Conservation (phyloP, 1,140 invertebrate species). For the Scaptodrosophila lebanonensis region DNA sequence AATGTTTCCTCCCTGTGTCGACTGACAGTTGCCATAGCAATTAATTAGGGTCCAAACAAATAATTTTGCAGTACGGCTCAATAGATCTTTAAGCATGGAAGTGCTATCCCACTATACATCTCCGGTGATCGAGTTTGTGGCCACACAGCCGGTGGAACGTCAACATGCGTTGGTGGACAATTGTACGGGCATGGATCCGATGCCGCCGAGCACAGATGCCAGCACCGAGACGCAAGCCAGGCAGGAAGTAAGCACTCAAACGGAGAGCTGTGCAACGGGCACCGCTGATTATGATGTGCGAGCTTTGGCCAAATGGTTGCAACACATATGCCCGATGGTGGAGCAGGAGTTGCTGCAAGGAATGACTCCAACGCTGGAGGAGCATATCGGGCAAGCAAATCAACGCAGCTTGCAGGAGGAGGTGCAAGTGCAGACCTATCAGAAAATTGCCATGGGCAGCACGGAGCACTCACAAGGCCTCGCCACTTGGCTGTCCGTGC, state of each 20-base stretch:
- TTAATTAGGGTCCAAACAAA: neutral
- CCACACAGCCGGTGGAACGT: conserved; percentile 50
- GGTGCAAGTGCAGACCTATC: conserved; percentile 56
- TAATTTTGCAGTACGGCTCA: neutral
- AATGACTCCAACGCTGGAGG: conserved; percentile 49
- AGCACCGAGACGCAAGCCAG: conserved; percentile 36
- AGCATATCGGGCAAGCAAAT: conserved; percentile 14
- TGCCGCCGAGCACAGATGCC: conserved; percentile 30
- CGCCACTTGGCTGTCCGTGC: conserved; percentile 66
- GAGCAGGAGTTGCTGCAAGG: conserved; percentile 59
- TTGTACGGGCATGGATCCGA: conserved; percentile 61
- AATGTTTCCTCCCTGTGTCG: too few relatives aligned
- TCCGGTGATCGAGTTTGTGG: conserved; percentile 57
- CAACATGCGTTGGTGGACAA: conserved; percentile 48
- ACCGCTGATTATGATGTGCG: conserved; percentile 43
- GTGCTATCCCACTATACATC: conserved; percentile 69
- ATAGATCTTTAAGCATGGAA: conserved; percentile 41
- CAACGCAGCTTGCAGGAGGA: conserved; percentile 42
- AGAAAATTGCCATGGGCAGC: conserved; percentile 46
- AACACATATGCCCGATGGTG: conserved; percentile 57
- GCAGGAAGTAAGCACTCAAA: conserved; percentile 47
- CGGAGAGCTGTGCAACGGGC: conserved; percentile 20
- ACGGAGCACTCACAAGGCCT: conserved; percentile 58
- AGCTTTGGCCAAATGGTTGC: conserved; percentile 59
- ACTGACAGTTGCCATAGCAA: conserved; percentile 34